These are phyloP conservation scores for Drosophila differens DNA, from an alignment of 2,888 invertebrate genomes.

Conservation along the genomic window DNA sequence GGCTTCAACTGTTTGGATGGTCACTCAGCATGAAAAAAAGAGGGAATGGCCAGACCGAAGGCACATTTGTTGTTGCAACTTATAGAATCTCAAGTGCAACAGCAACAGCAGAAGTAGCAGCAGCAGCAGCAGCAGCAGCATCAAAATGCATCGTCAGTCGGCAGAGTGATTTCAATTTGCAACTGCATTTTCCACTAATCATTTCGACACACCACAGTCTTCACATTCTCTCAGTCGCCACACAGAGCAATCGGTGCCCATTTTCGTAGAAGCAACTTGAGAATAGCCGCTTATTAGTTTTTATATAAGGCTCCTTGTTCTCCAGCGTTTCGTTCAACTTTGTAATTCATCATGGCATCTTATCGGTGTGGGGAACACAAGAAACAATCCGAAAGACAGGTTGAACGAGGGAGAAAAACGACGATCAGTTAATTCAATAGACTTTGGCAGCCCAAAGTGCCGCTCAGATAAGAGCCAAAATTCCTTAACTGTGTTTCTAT, in stretches of 20 bases:
- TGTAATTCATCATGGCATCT: constrained; percentile 14
- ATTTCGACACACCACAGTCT: constrained; percentile 31
- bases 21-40: constrained; percentile 74
- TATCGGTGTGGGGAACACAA: constrained; percentile 7
- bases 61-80: constrained; percentile 20
- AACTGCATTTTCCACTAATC: constrained; percentile 51
- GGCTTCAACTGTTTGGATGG: constrained; percentile 45
- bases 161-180: constrained; percentile 40
- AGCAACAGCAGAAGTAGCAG: background rate
- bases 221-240: constrained; percentile 1
- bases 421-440: constrained; percentile 18
- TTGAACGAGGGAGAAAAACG: constrained; percentile 9
- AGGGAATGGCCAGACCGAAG: constrained; percentile 25
- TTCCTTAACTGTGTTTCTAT: constrained; percentile 22
- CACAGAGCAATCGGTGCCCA: constrained; percentile 3
- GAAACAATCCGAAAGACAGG: constrained; percentile 8
- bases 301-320: constrained; percentile 2
- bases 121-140: background rate
- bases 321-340: constrained; percentile 13
- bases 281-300: constrained; percentile 39
- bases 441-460: background rate
- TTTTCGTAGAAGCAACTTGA: constrained; percentile 32
- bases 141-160: constrained; percentile 15
- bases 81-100: constrained; percentile 43
- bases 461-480: constrained; percentile 24